These are phyloP conservation scores for Anabacerthia variegaticeps DNA, from an alignment of 2,797 vertebrate genomes.

Conservation along the genomic window DNA sequence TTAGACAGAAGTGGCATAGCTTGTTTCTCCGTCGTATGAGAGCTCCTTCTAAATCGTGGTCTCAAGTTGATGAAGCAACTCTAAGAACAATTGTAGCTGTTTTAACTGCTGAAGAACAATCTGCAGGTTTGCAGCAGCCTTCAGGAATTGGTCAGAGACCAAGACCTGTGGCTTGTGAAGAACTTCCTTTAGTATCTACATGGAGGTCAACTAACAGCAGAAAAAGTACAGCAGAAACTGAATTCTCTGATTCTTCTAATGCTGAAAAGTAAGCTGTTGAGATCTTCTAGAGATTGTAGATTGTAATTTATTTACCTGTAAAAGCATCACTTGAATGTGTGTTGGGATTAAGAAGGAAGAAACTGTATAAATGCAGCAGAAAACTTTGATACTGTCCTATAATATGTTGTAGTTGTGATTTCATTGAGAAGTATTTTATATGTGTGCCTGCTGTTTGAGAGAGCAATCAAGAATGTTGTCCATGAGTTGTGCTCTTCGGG, in stretches of 20 bases:
- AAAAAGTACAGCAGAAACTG: conserved; percentile 71
- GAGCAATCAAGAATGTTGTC: background rate
- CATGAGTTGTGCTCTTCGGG: background rate
- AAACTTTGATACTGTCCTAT: background rate
- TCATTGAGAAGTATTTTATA: background rate
- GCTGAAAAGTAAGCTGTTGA: conserved; percentile 76
- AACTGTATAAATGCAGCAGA: background rate
- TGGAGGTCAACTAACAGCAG: conserved; percentile 74
- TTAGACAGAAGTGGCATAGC: conserved; percentile 93
- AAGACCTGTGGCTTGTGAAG: conserved; percentile 81
- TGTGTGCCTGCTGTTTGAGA: background rate
- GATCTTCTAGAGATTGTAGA: background rate
- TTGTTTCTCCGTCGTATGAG: conserved; percentile 88
- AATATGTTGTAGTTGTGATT: background rate
- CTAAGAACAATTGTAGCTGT: conserved; percentile 85
- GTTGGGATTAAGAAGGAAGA: background rate
- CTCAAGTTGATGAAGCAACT: conserved; percentile 86
- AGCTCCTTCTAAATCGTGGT: conserved; percentile 87
- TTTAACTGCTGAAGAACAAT: conserved; percentile 86
- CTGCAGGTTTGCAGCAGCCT: conserved; percentile 88
- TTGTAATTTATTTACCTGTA: background rate
- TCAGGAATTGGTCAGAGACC: conserved; percentile 94
- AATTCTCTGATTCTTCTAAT: conserved; percentile 63
- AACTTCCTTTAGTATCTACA: conserved; percentile 67
- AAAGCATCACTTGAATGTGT: background rate